These are phyloP conservation scores for Eupithecia subumbrata DNA, from an alignment of 2,888 invertebrate species.

Conservation along the genomic window DNA sequence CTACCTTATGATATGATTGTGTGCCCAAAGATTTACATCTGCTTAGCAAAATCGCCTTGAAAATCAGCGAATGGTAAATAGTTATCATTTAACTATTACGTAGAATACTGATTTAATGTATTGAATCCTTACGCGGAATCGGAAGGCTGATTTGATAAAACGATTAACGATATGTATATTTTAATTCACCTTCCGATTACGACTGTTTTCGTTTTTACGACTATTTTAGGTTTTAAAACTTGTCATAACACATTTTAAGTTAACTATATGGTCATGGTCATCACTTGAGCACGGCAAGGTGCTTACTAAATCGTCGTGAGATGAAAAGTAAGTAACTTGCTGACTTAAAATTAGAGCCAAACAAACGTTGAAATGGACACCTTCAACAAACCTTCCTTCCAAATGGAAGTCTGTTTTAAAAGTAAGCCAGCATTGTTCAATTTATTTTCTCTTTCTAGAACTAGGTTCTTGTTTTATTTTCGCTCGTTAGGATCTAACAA, in stretches of 20 bases:
- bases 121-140: neutral
- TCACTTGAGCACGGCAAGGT: neutral
- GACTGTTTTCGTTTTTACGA: neutral
- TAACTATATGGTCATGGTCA: neutral
- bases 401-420: neutral
- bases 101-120: neutral
- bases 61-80: neutral
- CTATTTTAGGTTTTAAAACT: too few species aligned
- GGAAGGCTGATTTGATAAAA: neutral
- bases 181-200: neutral
- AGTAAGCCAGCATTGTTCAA: neutral
- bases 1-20: neutral
- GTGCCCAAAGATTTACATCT: neutral
- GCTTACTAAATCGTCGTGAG: neutral
- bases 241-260: too few species aligned
- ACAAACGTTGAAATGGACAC: neutral
- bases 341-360: neutral
- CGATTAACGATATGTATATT: neutral
- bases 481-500: constrained; percentile 11
- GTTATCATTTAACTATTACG: neutral
- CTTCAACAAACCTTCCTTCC: neutral
- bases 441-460: constrained; percentile 3
- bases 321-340: neutral
- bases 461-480: constrained; percentile 4
- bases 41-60: neutral